Conservation (phyloP, 2,888 invertebrate species). For the Agrilus cyanescens region DNA sequence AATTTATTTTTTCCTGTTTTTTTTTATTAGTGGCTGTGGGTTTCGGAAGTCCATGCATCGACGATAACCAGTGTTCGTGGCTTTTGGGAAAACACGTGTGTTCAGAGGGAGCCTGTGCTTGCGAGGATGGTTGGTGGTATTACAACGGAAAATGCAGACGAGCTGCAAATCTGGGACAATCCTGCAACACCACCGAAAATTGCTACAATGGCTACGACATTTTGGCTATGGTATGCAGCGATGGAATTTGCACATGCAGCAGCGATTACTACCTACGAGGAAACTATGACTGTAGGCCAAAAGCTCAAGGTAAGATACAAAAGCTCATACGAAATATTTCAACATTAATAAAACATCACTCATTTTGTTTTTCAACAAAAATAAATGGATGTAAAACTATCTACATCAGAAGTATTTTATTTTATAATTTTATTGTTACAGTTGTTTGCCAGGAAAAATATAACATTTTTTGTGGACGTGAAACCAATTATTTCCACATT, state of each 20-base stretch:
- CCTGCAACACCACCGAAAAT: slow-evolving; percentile 12
- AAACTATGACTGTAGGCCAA: slow-evolving; percentile 15
- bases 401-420: too few species aligned
- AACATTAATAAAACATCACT: too few species aligned
- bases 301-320: slow-evolving; percentile 1
- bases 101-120: slow-evolving; percentile 10
- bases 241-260: slow-evolving; percentile 14
- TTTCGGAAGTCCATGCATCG: slow-evolving; percentile 11
- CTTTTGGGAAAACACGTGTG: slow-evolving; percentile 12
- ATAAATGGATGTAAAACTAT: too few species aligned
- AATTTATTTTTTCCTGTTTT: neutral
- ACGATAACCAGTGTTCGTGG: slow-evolving; percentile 14
- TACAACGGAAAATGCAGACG: slow-evolving; percentile 12
- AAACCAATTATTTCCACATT: too few species aligned
- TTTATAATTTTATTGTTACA: too few species aligned
- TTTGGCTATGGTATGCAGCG: slow-evolving; percentile 12
- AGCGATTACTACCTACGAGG: slow-evolving; percentile 15
- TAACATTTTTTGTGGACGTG: too few species aligned
- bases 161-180: slow-evolving; percentile 3
- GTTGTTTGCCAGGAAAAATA: too few species aligned
- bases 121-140: slow-evolving; percentile 13
- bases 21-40: slow-evolving; percentile 10
- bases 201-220: slow-evolving; percentile 17
- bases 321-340: too few species aligned
- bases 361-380: too few species aligned